Evolutionary conservation across 2,888 invertebrate species (phyloP).

Genomic region (Thalpophila matura): DNA sequence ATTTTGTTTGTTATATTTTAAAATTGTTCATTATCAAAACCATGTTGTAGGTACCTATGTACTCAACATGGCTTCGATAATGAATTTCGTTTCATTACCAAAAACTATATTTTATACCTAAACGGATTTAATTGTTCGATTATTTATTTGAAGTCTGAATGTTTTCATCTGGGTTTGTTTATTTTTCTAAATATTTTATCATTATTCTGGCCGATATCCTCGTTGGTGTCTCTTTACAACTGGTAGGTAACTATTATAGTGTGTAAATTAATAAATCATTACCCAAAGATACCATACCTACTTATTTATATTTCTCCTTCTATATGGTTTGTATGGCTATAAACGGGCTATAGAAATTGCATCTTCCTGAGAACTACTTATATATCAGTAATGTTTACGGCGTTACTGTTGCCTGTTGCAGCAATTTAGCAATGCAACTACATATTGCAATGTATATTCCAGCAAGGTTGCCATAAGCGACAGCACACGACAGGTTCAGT

Average conservation of each 20-base stretch:
- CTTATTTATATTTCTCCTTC: neutral
- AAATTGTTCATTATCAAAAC: constrained; percentile 45
- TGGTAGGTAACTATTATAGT: constrained; percentile 52
- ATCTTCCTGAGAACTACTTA: too few relatives aligned
- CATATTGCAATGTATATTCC: too few relatives aligned
- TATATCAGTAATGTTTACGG: too few relatives aligned
- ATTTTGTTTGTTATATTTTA: constrained; percentile 55
- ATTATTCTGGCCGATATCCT: constrained; percentile 24
- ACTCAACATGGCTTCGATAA: too few relatives aligned
- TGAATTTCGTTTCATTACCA: constrained; percentile 31
- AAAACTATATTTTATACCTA: constrained; percentile 44
- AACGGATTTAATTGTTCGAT: constrained; percentile 38
- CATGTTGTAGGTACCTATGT: constrained; percentile 55
- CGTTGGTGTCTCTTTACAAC: constrained; percentile 36
- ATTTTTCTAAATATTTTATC: constrained; percentile 52
- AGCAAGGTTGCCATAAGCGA: too few relatives aligned
- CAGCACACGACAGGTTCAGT: too few relatives aligned
- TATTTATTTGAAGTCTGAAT: constrained; percentile 48
- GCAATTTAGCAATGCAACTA: too few relatives aligned
- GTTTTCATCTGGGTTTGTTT: constrained; percentile 52
- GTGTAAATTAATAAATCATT: constrained; percentile 60
- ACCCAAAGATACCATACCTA: too few relatives aligned
- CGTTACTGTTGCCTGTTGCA: too few relatives aligned
- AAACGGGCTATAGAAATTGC: too few relatives aligned
- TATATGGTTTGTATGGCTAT: too few relatives aligned